A percentile compares a stretch with the other conserved stretches of the same genome.
Evolutionary conservation across 1,140 invertebrate genomes (phyloP).

Genomic region (Globodera ellingtonae): DNA sequence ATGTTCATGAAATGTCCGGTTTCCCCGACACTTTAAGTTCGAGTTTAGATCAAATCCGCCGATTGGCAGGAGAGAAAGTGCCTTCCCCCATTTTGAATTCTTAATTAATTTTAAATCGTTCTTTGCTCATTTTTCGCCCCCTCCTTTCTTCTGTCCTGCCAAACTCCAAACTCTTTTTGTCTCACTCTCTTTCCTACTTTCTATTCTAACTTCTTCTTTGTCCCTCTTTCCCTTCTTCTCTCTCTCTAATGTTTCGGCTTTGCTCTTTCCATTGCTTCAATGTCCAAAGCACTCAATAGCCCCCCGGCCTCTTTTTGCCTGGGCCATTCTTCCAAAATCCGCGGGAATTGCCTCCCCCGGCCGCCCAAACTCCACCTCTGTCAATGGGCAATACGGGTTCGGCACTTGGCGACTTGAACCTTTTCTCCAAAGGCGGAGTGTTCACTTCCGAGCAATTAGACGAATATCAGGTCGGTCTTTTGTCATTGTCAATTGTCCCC

Average conservation of each 20-base stretch:
- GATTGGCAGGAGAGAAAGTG: too few relatives aligned
- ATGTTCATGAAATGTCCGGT: too few relatives aligned
- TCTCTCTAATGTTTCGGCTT: not conserved
- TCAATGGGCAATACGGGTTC: constrained; percentile 59
- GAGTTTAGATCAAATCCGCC: too few relatives aligned
- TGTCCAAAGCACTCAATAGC: not conserved
- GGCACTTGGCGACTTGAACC: constrained; percentile 59
- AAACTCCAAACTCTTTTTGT: not conserved
- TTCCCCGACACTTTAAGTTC: too few relatives aligned
- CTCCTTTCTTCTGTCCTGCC: too few relatives aligned
- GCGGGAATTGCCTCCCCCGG: not conserved
- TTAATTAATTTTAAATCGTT: too few relatives aligned
- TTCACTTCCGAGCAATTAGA: constrained; percentile 87
- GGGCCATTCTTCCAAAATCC: not conserved
- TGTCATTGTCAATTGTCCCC: not conserved
- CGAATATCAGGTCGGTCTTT: constrained; percentile 77
- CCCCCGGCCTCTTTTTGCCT: not conserved
- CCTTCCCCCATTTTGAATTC: too few relatives aligned
- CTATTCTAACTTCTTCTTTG: not conserved
- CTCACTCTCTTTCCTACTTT: constrained; percentile 1
- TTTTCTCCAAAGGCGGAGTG: constrained; percentile 75
- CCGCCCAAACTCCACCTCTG: not conserved
- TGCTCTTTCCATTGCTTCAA: not conserved
- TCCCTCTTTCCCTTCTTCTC: not conserved
- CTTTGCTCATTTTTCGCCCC: too few relatives aligned